Evolutionary conservation across 2,113 vertebrate species (phyloP), one percentile per base, ranked within the genome.

Genomic region (Theristicus caerulescens): DNA sequence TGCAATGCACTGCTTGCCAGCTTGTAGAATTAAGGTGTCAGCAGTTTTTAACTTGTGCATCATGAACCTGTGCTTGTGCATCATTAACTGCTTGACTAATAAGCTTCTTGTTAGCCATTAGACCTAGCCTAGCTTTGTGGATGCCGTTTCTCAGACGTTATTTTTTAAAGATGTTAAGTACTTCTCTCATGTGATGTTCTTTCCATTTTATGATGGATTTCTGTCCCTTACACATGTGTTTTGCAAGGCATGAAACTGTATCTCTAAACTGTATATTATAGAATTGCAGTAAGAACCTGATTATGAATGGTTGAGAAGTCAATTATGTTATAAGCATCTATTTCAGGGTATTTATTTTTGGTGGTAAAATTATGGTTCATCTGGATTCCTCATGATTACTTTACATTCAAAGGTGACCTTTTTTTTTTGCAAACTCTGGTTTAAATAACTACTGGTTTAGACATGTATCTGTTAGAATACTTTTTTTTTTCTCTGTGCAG

Each of bases 401-500:
- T 82, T 62, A 32, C 36, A 59, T 54, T 16, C n/a, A 82, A 69
- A 82, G 20, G 13, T 34, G n/a, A 59, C 49, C 27, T 61, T 83
- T 16, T 80, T 10, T 44, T 59, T 40, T 51, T 4, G 5, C 15
- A 57, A 27, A 57, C 65, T 79, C 58, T 52, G 11, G 19, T 86
- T 91, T 67, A 85, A 91, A 34, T 81, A 67, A 79, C 19, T 71
- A 3, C 47, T 42, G 12, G 6, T 77, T 74, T 70, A 70, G 61
- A 21, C 4, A 7, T 14, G 2, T 47, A 13, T 20, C 16, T 74
- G 9, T 9, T 6, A 71, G n/a, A 26, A 34, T 72, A 69, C 14
- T 51, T 7, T 47, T 87, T 80, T 69, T 82, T 58, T 24, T 3
- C 51, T 55, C 6, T 38, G 8, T 88, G 44, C 81, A 98, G 98